phyloP scores from a whole-genome alignment of 2,888 invertebrate genomes.

The Phoenoteleia sp. region DNA sequence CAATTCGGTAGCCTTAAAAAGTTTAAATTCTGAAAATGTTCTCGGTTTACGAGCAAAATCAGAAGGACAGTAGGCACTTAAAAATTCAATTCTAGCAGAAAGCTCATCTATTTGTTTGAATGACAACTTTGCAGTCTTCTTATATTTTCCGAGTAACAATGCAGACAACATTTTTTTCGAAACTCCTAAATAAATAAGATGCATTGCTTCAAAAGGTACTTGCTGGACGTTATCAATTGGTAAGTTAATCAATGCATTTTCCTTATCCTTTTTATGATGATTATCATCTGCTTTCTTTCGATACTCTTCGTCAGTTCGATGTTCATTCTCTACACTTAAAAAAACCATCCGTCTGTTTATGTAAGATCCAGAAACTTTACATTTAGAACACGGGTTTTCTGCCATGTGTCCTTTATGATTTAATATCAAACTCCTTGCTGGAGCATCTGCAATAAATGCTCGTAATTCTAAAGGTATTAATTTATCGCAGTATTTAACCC shows the following conservation, averaged over 20 bases:
- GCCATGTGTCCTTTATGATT: constrained; percentile 9
- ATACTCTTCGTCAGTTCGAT: constrained; percentile 28
- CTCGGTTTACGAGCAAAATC: constrained; percentile 76
- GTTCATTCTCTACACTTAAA: neutral
- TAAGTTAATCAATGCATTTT: constrained; percentile 49
- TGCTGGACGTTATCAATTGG: constrained; percentile 60
- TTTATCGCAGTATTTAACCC: neutral
- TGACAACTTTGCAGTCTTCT: constrained; percentile 23
- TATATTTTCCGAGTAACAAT: constrained; percentile 62
- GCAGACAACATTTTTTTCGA: constrained; percentile 62
- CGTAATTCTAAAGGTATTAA: neutral
- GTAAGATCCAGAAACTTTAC: neutral
- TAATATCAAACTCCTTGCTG: neutral
- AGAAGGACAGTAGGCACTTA: constrained; percentile 62
- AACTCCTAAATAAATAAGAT: constrained; percentile 63
- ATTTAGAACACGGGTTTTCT: neutral
- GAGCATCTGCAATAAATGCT: neutral
- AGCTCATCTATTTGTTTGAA: constrained; percentile 13
- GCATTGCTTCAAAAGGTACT: constrained; percentile 72
- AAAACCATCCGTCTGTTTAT: constrained; percentile 22
- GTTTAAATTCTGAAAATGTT: constrained; percentile 57
- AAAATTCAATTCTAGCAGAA: constrained; percentile 45
- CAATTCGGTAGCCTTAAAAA: constrained; percentile 78
- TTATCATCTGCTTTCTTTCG: constrained; percentile 1
- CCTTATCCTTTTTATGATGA: constrained; percentile 53